Conservation (phyloP, 2,888 invertebrate species). For the Drosophila putrida region DNA sequence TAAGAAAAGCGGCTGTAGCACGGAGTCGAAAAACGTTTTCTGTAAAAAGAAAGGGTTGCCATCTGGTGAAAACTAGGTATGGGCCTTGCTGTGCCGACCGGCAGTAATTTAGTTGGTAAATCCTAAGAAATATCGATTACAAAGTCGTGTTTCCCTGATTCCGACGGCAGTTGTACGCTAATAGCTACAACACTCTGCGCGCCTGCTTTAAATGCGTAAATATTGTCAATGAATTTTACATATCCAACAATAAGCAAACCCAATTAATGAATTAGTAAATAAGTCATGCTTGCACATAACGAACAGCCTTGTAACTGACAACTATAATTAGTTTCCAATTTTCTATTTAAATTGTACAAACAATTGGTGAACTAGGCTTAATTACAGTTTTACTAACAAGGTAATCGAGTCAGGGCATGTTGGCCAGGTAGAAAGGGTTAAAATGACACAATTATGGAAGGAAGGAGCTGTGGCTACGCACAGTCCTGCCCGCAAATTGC, state of each 20-base stretch:
- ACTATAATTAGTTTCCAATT: slow-evolving; percentile 80
- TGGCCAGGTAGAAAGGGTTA: slow-evolving; percentile 47
- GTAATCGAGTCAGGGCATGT: slow-evolving; percentile 18
- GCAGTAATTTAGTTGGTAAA: neutral
- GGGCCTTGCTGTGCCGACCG: neutral
- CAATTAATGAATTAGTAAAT: slow-evolving; percentile 70
- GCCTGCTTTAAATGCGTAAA: slow-evolving; percentile 18
- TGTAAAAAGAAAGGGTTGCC: slow-evolving; percentile 49
- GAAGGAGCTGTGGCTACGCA: slow-evolving; percentile 22
- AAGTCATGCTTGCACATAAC: slow-evolving; percentile 48
- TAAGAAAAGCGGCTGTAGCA: slow-evolving; percentile 34
- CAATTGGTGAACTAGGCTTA: slow-evolving; percentile 68
- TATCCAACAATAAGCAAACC: slow-evolving; percentile 7
- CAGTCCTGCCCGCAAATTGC: slow-evolving; percentile 51
- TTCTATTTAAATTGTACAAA: slow-evolving; percentile 75
- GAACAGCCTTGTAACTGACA: slow-evolving; percentile 54
- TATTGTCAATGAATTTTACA: slow-evolving; percentile 11
- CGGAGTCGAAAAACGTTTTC: slow-evolving; percentile 53
- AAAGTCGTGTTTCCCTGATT: neutral
- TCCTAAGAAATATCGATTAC: slow-evolving; percentile 20
- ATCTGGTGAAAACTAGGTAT: slow-evolving; percentile 10
- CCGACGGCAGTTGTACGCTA: neutral
- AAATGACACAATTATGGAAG: slow-evolving; percentile 77
- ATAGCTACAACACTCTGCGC: slow-evolving; percentile 19
- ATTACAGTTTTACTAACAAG: slow-evolving; percentile 61